Percentiles rank a stretch among this genome's conserved stretches.
Evolutionary conservation across 1,140 invertebrate genomes (phyloP).

Genomic region (Tribolium castaneum): DNA sequence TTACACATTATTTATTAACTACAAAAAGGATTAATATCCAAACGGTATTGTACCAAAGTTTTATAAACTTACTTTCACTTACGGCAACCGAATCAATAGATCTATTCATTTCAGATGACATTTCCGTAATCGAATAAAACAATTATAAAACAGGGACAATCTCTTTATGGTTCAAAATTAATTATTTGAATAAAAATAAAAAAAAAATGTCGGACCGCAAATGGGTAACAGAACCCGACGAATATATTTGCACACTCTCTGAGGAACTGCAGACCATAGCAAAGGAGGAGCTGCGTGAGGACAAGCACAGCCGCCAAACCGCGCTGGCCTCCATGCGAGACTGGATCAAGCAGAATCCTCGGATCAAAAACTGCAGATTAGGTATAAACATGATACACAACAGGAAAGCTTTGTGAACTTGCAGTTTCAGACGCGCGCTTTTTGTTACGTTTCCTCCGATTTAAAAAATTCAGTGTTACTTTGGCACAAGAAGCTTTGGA

Average conservation of each 20-base stretch:
- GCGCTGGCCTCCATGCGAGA: constrained; percentile 75
- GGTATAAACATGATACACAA: constrained; percentile 65
- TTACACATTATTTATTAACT: too few species aligned
- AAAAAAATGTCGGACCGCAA: constrained; percentile 50
- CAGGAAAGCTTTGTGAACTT: not conserved
- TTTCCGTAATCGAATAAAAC: not conserved
- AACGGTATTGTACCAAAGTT: too few species aligned
- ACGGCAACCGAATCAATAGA: not conserved
- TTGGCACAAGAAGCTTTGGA: constrained; percentile 85
- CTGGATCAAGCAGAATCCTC: constrained; percentile 79
- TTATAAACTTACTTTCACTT: not conserved
- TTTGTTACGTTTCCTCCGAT: constrained; percentile 82
- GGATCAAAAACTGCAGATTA: constrained; percentile 76
- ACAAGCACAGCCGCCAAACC: constrained; percentile 72
- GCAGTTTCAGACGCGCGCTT: constrained; percentile 75
- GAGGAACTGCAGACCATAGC: constrained; percentile 73
- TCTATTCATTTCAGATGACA: not conserved
- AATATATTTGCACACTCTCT: constrained; percentile 71
- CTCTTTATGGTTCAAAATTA: too few species aligned
- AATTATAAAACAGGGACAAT: not conserved
- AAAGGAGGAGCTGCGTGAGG: constrained; percentile 76
- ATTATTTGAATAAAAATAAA: too few species aligned
- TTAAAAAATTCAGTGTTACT: constrained; percentile 85
- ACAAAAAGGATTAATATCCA: too few species aligned
- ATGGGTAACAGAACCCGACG: constrained; percentile 69